Conservation (phyloP, 35 echinoderm and acorn worm species). For the Lytechinus variegatus region DNA sequence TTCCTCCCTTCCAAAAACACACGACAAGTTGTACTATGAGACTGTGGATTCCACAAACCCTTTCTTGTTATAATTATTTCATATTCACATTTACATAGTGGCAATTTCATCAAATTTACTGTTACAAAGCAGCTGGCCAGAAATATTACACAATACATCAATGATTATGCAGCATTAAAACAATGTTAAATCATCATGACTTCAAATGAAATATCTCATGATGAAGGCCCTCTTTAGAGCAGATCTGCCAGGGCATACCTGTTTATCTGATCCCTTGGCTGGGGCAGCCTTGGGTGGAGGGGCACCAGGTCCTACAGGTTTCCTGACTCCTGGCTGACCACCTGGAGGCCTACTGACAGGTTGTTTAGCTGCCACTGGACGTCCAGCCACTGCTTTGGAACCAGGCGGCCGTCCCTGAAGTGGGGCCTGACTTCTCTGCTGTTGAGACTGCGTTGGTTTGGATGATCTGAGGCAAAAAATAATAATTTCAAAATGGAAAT, state of each 20-base stretch:
- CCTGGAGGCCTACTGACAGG: not conserved
- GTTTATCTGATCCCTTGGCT: not conserved
- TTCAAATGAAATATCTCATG: not conserved
- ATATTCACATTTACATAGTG: no score
- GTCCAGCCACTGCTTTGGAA: not conserved
- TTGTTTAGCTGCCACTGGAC: not conserved
- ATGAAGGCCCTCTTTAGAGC: not conserved
- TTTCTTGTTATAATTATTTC: no score
- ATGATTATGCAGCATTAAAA: no score
- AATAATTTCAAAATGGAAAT: not conserved
- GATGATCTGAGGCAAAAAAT: not conserved
- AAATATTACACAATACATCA: no score
- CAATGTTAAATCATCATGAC: no score
- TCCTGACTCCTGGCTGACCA: not conserved
- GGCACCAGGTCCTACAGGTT: not conserved
- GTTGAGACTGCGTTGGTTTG: not conserved
- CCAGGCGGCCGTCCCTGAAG: not conserved
- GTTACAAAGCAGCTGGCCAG: no score
- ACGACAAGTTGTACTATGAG: no score
- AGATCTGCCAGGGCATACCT: not conserved
- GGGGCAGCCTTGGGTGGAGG: not conserved
- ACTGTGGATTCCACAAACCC: no score
- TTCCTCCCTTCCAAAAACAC: no score
- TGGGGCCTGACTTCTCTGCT: slow-evolving; percentile 25
- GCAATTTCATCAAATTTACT: no score